Evolutionary conservation across 1,140 invertebrate species (phyloP).

Genomic region (Ladona fulva): DNA sequence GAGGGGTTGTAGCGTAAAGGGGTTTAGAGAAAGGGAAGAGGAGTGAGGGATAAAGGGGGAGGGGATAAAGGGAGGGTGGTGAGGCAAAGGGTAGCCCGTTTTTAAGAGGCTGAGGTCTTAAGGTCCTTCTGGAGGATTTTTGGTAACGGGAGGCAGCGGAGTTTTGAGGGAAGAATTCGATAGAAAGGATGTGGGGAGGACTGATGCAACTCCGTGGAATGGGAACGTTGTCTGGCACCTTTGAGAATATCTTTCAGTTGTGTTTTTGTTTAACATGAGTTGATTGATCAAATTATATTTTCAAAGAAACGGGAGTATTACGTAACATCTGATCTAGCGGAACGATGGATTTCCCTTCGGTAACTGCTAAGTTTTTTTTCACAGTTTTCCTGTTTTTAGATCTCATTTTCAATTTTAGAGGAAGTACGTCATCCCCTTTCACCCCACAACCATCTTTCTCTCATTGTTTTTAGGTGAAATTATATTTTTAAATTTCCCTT

Average conservation of each 20-base stretch:
- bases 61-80: background rate
- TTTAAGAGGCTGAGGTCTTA: conserved; percentile 5
- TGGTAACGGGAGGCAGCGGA: background rate
- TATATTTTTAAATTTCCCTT: too few relatives aligned
- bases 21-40: background rate
- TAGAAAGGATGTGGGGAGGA: background rate
- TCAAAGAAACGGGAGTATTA: too few relatives aligned
- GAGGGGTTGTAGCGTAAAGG: background rate
- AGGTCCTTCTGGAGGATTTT: background rate
- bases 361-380: too few relatives aligned
- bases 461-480: too few relatives aligned
- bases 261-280: background rate
- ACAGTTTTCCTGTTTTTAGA: too few relatives aligned
- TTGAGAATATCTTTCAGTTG: background rate
- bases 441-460: too few relatives aligned
- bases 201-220: background rate
- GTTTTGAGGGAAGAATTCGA: conserved; percentile 4
- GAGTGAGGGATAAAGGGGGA: background rate
- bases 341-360: too few relatives aligned
- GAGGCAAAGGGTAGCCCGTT: background rate
- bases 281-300: too few relatives aligned
- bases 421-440: too few relatives aligned
- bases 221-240: background rate
- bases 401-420: too few relatives aligned
- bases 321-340: too few relatives aligned